Base-by-base conservation (phyloP, 2,888 invertebrate species). In the Reticulitermes lucifugus region DNA sequence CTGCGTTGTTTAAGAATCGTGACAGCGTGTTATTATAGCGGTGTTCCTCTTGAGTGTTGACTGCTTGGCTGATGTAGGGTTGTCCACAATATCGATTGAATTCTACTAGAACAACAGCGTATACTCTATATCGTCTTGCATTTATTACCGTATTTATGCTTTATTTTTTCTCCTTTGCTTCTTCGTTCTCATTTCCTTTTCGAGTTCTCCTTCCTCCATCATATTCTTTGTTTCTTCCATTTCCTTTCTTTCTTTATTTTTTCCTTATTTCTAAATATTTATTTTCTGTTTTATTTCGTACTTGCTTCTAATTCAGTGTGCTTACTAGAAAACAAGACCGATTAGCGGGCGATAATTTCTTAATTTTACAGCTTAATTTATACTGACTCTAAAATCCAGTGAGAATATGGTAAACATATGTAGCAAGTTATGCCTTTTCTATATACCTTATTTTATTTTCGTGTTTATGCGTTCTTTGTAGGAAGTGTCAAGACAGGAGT, bases 21-120 rank as follows among this genome's bases (percentile, higher is more conserved):
- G 81, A 81, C 81, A 81, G 70, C 55, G 43, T 81, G 43, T 81
- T 81, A 81, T 81, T 81, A 81, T 43, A 22, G 41, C 21, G 22
- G 43, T 25, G 6, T 25, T 65, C 65, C 25, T 25, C 65, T 1
- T 65, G 25, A 65, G 65, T 65, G n/a, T 2, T 75, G 71, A 35
- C 71, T 71, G 71, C 71, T 25, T 29, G 9, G 14, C 73, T 73
- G 21, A n/a, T 41, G 7, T 21, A 73, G 73, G 73, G 73, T 6
- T 73, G 73, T 73, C 73, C 73, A 73, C 29, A 0, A 46, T 18
- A 55, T 55, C 14, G 55, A 18, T 55, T 55, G 18, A 55, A 55
- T 18, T 55, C 51, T 14, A 55, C 12, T 4, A n/a, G 3, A 65
- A 25, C n/a, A 65, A 25, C 2, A n/a, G 7, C n/a, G n/a, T 65